Percentiles rank a stretch among this genome's conserved stretches.
phyloP scores from a whole-genome alignment of 2,113 vertebrate genomes.

The Blennius ocellaris region DNA sequence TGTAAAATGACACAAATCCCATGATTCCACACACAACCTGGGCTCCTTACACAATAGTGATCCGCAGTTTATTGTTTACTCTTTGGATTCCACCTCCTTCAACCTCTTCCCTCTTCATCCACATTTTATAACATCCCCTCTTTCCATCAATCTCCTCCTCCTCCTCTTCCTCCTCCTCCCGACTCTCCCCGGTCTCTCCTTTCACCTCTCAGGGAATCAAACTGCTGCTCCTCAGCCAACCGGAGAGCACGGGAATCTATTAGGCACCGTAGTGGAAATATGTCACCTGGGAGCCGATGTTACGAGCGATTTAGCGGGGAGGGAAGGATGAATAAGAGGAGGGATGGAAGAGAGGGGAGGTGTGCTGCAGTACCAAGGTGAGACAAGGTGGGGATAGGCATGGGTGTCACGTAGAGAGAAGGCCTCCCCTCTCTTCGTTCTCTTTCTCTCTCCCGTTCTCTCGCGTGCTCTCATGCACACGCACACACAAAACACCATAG shows the following conservation, averaged over 20 bases:
- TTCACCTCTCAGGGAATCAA: constrained; percentile 56
- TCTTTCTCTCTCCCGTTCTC: not conserved
- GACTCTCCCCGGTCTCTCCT: constrained; percentile 28
- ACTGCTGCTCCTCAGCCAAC: constrained; percentile 58
- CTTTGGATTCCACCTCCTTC: constrained; percentile 8
- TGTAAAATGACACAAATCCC: not conserved
- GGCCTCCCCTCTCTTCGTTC: constrained; percentile 54
- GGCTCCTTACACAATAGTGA: not conserved
- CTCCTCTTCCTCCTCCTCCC: not conserved
- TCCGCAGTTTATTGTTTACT: not conserved
- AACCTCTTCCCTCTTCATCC: not conserved
- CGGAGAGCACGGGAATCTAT: constrained; percentile 46
- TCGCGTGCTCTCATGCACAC: constrained; percentile 11
- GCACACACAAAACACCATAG: constrained; percentile 14
- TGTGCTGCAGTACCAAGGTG: constrained; percentile 78
- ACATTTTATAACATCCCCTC: constrained; percentile 10
- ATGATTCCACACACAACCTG: not conserved
- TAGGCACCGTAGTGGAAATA: constrained; percentile 56
- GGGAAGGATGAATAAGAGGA: constrained; percentile 34
- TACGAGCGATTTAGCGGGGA: constrained; percentile 59
- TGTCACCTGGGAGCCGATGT: constrained; percentile 61
- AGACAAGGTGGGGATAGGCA: constrained; percentile 83
- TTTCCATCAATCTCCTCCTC: not conserved
- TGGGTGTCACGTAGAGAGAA: constrained; percentile 78
- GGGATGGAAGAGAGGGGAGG: constrained; percentile 30